Conservation (phyloP, 1,140 invertebrate genomes). For the Dryas iulia region DNA sequence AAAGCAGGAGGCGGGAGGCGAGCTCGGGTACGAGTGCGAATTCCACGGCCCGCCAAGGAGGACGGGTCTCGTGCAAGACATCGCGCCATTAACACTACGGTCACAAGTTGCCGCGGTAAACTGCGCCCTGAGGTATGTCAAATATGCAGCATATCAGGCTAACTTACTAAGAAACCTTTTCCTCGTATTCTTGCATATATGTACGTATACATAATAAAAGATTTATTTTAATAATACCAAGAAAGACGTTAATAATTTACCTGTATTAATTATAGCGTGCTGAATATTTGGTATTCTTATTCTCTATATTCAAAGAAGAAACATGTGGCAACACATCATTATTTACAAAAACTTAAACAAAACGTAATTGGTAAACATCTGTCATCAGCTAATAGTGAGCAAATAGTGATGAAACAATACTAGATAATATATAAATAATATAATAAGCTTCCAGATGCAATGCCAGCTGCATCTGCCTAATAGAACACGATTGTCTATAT, state of each 20-base stretch:
- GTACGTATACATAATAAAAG: too few species aligned
- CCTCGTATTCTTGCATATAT: background rate
- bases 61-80: constrained; percentile 44
- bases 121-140: background rate
- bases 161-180: background rate
- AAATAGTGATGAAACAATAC: background rate
- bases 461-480: constrained; percentile 3
- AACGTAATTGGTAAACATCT: background rate
- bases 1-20: constrained; percentile 21
- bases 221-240: too few species aligned
- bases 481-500: background rate
- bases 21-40: constrained; percentile 37
- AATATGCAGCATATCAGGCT: background rate
- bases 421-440: background rate
- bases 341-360: background rate
- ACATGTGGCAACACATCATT: background rate
- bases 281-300: too few species aligned
- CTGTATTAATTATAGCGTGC: too few species aligned
- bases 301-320: too few species aligned
- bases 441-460: background rate
- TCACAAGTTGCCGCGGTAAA: constrained; percentile 23
- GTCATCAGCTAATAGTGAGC: background rate
- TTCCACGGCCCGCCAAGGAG: constrained; percentile 46
- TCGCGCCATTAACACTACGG: constrained; percentile 34
- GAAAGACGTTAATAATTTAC: too few species aligned